These are phyloP conservation scores for Hypolimnas misippus DNA, from an alignment of 2,888 invertebrate genomes.

Conservation along the genomic window DNA sequence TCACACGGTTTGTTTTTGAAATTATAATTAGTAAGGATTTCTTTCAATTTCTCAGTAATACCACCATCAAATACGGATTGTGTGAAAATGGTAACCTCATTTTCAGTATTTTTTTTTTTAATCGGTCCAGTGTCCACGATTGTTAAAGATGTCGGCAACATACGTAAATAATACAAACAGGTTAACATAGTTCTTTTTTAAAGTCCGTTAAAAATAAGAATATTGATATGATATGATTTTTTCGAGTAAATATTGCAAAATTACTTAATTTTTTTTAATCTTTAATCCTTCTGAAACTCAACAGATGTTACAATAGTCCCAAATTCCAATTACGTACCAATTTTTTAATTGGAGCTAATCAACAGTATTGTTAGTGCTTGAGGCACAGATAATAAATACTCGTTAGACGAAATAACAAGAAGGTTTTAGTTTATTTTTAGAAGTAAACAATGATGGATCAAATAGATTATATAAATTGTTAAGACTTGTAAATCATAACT, in stretches of 20 bases:
- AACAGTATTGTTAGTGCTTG: constrained; percentile 6
- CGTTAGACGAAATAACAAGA: constrained; percentile 19
- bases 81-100: too few relatives aligned
- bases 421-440: constrained; percentile 28
- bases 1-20: too few relatives aligned
- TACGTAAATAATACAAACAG: too few relatives aligned
- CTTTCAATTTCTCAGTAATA: too few relatives aligned
- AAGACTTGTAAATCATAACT: constrained; percentile 5
- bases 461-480: constrained; percentile 9
- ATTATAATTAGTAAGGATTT: too few relatives aligned
- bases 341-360: constrained; percentile 27
- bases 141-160: too few relatives aligned
- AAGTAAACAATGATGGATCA: background rate
- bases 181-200: too few relatives aligned
- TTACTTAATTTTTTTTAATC: background rate
- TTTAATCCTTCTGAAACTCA: background rate
- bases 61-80: too few relatives aligned
- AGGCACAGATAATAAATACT: constrained; percentile 25
- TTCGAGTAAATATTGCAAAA: too few relatives aligned
- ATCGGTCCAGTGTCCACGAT: too few relatives aligned
- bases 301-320: background rate
- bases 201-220: background rate
- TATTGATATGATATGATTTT: too few relatives aligned
- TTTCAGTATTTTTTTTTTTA: too few relatives aligned
- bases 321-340: constrained; percentile 7